Conservation (phyloP, 2,113 vertebrate species). For the Semicossyphus pulcher region DNA sequence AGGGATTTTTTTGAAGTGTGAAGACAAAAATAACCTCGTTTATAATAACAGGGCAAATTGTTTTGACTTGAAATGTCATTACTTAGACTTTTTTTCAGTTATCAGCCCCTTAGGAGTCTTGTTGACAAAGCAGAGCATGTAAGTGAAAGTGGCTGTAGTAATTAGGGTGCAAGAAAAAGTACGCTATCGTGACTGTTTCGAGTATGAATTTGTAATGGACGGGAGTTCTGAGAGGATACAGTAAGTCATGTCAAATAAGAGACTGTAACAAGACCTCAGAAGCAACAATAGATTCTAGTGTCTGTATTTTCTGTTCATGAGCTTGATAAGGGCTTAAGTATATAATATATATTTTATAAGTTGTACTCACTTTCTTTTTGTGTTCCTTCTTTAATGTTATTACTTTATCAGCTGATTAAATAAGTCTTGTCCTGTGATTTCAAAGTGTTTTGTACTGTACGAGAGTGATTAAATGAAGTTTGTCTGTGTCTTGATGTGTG, state of each 20-base stretch:
- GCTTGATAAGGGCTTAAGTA: background rate
- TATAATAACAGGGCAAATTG: slow-evolving; percentile 59
- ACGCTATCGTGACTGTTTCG: no score
- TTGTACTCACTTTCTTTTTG: slow-evolving; percentile 9
- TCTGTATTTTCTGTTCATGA: background rate
- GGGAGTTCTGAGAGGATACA: background rate
- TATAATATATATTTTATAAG: slow-evolving; percentile 27
- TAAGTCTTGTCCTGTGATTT: slow-evolving; percentile 24
- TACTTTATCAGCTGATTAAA: background rate
- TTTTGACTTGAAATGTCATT: slow-evolving; percentile 40
- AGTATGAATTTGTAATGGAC: no score
- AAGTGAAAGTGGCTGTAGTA: background rate
- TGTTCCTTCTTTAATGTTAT: slow-evolving; percentile 7
- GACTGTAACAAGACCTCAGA: no score
- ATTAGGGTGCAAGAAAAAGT: background rate
- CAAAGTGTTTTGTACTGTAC: slow-evolving; percentile 40
- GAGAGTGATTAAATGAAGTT: slow-evolving; percentile 46
- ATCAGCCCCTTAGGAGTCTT: background rate
- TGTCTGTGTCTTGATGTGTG: no score
- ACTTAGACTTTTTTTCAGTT: slow-evolving; percentile 33
- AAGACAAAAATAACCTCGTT: slow-evolving; percentile 60
- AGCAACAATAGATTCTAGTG: no score
- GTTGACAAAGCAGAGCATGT: background rate
- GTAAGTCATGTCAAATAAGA: no score
- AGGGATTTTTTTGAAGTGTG: slow-evolving; percentile 16